Base-by-base conservation (phyloP, 1,140 invertebrate species). In the Habropoda laboriosa region DNA sequence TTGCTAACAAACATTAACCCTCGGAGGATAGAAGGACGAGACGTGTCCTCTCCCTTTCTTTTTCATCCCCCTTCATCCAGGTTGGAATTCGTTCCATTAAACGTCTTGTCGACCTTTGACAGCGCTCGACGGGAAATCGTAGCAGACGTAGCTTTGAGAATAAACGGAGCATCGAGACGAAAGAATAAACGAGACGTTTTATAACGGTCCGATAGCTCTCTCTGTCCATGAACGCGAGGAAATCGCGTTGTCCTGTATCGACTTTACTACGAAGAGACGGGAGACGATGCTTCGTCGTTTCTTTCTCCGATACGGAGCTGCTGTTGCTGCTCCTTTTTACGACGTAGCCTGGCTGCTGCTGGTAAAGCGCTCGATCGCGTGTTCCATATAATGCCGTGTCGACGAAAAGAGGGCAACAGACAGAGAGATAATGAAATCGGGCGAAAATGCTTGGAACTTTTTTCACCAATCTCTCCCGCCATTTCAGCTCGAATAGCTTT, bases 161-260 rank as follows among this genome's bases (percentile, higher is more conserved):
- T 70, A 60, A 47, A 73, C 68, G 53, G 40, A 58, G 51, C 53
- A 40, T 42, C 51, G 53, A 40, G 10, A 57, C 30, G 53, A 42
- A 73, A 60, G 70, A 73, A 60, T 32, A 73, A 73, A 60, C 42
- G 55, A 32, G 42, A 72, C 40, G 40, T 60, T 73, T 73, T 60
- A 55, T 60, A n/a, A 73, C 40, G 68, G 38, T 35, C 12, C 68
- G 68, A 58, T 57, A 30, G 51, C 12, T 40, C 3, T 67, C 58
- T 38, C 32, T 32, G n/a, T 16, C 35, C 49, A 18, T 45, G 61
- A 64, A 58, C 55, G 30, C 13, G 38, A 64, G 30, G 38, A 70
- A 70, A 70, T 70, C 67, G 49, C 32, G 66, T 68, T 53, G 49
- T 18, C n/a, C 7, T 35, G 27, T 67, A 47, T 49, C 40, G 45